Evolutionary conservation across 2,797 vertebrate genomes (phyloP).

Genomic region (Mus caroli): DNA sequence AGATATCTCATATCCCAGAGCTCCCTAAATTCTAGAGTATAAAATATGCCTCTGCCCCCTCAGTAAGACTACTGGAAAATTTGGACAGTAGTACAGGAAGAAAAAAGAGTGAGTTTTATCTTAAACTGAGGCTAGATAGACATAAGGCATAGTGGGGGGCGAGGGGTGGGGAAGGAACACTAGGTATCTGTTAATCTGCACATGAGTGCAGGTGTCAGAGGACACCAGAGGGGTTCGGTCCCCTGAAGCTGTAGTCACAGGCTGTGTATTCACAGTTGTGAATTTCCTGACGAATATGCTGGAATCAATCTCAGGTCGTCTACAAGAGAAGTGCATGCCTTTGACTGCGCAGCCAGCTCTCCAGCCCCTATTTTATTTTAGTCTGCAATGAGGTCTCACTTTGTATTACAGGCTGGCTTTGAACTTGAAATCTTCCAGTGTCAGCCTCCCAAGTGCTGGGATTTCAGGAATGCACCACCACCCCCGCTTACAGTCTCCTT

Average conservation of each 20-base stretch:
- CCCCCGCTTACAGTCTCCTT: neutral
- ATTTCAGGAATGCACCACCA: neutral
- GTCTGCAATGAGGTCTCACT: neutral
- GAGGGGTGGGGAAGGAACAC: neutral
- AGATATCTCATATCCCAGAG: neutral
- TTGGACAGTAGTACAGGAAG: neutral
- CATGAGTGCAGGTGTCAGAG: neutral
- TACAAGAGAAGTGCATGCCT: neutral
- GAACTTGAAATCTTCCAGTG: neutral
- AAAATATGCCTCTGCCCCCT: conserved; percentile 5
- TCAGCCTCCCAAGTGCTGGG: neutral
- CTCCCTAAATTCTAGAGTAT: neutral
- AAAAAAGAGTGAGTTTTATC: neutral
- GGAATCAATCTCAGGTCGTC: neutral
- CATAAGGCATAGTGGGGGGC: neutral
- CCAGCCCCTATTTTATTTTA: neutral
- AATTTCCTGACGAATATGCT: neutral
- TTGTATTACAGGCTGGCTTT: neutral
- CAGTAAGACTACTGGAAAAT: neutral
- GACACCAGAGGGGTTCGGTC: neutral
- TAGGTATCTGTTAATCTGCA: neutral
- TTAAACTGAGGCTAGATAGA: neutral
- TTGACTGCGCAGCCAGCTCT: neutral
- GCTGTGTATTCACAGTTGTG: neutral
- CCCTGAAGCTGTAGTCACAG: neutral